These are phyloP conservation scores for Drosophila monieri DNA, from an alignment of 2,888 invertebrate genomes.

Conservation along the genomic window DNA sequence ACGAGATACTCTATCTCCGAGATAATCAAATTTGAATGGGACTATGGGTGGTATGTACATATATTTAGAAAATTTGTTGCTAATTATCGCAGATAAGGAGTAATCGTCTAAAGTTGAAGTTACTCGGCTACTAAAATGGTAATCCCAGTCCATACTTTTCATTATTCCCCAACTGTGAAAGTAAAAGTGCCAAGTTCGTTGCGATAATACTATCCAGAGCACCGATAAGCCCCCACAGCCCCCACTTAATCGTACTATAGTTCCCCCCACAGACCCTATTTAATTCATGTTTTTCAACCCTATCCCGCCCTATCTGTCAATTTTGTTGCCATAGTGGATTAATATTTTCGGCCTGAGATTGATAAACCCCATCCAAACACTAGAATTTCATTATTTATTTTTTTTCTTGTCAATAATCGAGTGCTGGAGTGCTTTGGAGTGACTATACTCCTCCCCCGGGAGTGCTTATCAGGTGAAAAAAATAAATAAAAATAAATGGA, in stretches of 20 bases:
- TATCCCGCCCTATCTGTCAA: not conserved
- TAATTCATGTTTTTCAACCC: slow-evolving; percentile 32
- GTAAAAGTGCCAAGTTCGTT: slow-evolving; percentile 50
- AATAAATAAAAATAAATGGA: not conserved
- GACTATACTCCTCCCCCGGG: slow-evolving; percentile 1
- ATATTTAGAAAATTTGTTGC: not conserved
- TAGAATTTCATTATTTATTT: not conserved
- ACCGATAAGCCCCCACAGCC: slow-evolving; percentile 15
- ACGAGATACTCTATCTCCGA: not conserved
- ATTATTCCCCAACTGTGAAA: slow-evolving; percentile 42
- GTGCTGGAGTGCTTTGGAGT: no score
- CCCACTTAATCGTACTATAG: not conserved
- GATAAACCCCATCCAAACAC: slow-evolving; percentile 13
- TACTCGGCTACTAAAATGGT: slow-evolving; percentile 3
- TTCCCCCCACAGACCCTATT: not conserved
- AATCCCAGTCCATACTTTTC: slow-evolving; percentile 29
- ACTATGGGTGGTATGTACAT: not conserved
- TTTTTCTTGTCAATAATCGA: not conserved
- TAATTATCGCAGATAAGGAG: not conserved
- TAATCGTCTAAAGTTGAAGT: not conserved
- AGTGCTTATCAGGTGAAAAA: slow-evolving; percentile 17
- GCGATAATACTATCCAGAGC: slow-evolving; percentile 23
- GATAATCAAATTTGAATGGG: slow-evolving; percentile 4
- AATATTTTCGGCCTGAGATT: slow-evolving; percentile 26
- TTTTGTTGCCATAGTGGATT: slow-evolving; percentile 3